A percentile compares a stretch with the other conserved stretches of the same genome.
phyloP scores from a whole-genome alignment of 35 echinoderm and acorn worm genomes.

The Patiria miniata region DNA sequence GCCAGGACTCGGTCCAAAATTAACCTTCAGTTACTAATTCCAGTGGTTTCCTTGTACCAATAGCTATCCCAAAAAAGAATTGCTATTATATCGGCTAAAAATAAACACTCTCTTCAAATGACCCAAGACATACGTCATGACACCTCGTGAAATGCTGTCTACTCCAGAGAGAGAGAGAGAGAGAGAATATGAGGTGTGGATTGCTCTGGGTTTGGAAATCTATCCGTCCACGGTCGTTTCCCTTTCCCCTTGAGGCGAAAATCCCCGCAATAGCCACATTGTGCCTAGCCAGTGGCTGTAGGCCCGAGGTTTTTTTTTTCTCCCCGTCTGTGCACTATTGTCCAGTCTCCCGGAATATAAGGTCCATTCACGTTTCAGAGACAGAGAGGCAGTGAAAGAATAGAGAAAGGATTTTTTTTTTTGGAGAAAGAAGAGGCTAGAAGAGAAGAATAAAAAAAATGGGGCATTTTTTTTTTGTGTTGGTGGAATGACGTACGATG shows the following conservation, averaged over 20 bases:
- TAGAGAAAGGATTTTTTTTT: no score
- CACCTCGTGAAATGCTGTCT: not conserved
- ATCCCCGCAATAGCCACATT: not conserved
- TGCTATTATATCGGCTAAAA: not conserved
- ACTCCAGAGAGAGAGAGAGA: not conserved
- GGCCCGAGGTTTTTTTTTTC: not conserved
- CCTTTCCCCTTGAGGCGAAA: not conserved
- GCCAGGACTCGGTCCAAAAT: no score
- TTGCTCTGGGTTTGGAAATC: not conserved
- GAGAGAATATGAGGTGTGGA: conserved; percentile 1
- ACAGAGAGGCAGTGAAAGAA: no score
- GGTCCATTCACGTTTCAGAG: not conserved
- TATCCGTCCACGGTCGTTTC: not conserved
- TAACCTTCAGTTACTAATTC: no score
- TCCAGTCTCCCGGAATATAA: not conserved
- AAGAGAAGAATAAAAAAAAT: not conserved
- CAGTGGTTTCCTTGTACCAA: no score
- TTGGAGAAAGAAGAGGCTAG: no score
- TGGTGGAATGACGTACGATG: conserved; percentile 5
- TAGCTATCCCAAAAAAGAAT: no score
- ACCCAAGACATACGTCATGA: conserved; percentile 7
- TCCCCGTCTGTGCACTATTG: not conserved
- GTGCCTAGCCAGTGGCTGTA: not conserved
- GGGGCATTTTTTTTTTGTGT: not conserved
- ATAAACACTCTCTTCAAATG: not conserved